Base-by-base conservation (phyloP, 2,888 invertebrate species). In the Yponomeuta plumbellus region DNA sequence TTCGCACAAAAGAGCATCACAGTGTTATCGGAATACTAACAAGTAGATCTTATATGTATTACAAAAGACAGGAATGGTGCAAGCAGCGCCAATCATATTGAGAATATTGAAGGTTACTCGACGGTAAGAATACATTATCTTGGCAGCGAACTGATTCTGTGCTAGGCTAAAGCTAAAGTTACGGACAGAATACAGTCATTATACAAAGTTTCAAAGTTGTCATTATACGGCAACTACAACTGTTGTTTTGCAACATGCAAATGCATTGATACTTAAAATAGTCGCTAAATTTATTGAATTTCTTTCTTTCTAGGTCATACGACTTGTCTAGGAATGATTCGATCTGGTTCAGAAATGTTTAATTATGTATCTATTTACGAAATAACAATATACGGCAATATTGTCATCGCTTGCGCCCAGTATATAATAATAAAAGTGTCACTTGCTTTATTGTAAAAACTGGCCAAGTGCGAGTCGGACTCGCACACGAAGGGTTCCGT, bases 401-500 rank as follows among this genome's bases (percentile, higher is more conserved):
- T 61, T 61, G 61, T 58, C 58, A 21, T 58, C 58, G 58, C 22
- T 58, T 58, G 20, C 11, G 58, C 58, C n/a, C 21, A n/a, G 58
- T 21, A 1, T 23, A n/a, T 61, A 8, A 6, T 34, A 61, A 61
- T 61, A 61, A 61, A 34, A 61, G 61, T 34, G 61, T 61, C 61
- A 61, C 61, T 61, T 61, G 61, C 59, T 58, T 58, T 58, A 58
- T 11, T 56, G 56, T 10, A 59, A n/a, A n/a, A n/a, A n/a, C n/a
- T n/a, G n/a, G n/a, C n/a, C n/a, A n/a, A n/a, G n/a, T n/a, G n/a
- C n/a, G n/a, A n/a, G n/a, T n/a, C n/a, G n/a, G n/a, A n/a, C n/a
- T n/a, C n/a, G n/a, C n/a, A n/a, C n/a, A n/a, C n/a, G n/a, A n/a
- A n/a, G n/a, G n/a, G n/a, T n/a, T n/a, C n/a, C n/a, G n/a, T n/a